Conservation (phyloP, 2,797 vertebrate species). For the Masticophis lateralis region DNA sequence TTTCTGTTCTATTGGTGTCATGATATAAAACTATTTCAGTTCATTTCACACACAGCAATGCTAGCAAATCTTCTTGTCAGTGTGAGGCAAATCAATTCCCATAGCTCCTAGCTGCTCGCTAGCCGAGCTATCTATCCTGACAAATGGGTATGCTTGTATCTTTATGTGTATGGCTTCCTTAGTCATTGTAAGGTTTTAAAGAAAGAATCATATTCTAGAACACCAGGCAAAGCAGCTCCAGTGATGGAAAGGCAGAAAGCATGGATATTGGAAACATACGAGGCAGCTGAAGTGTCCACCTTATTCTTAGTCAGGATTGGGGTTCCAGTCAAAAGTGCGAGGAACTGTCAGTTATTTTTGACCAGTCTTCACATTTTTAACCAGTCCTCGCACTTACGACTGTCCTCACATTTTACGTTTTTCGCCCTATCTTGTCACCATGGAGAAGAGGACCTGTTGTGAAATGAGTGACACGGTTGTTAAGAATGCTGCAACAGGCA, state of each 20-base stretch:
- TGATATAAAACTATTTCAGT: conserved; percentile 10
- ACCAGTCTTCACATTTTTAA: too few species aligned
- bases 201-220: fast-evolving
- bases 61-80: conserved; percentile 21
- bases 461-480: too few species aligned
- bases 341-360: too few species aligned
- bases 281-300: too few species aligned
- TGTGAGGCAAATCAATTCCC: background rate
- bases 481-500: too few species aligned
- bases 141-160: background rate
- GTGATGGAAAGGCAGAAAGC: background rate
- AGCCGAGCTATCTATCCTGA: background rate
- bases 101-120: background rate
- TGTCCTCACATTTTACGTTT: too few species aligned
- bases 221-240: background rate
- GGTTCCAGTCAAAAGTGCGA: too few species aligned
- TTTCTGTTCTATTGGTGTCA: conserved; percentile 21
- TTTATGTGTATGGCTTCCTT: background rate
- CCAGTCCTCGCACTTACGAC: too few species aligned
- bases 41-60: background rate
- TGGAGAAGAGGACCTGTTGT: too few species aligned
- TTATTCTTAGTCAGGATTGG: background rate
- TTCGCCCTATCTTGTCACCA: too few species aligned
- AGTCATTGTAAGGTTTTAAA: background rate
- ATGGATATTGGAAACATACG: background rate